Evolutionary conservation across 2,113 vertebrate genomes (phyloP), one percentile per base, ranked within the genome.

Genomic region (Solea senegalensis): DNA sequence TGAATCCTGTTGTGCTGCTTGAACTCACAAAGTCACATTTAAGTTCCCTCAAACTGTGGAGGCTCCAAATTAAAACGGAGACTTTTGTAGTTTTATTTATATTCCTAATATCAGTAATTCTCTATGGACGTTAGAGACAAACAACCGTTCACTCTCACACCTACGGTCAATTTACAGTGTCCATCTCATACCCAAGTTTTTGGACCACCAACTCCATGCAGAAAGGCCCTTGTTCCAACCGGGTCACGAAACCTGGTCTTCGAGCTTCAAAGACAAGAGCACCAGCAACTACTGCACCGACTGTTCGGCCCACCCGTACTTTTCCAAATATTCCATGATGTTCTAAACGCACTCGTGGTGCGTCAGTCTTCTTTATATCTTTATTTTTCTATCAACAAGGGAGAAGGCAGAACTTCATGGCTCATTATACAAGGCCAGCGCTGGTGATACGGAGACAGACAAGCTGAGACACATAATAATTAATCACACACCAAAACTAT

Each of bases 401-500:
- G 45, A 48, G 45, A 48, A 48, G 45, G 45, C 45, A 48, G 45
- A 48, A 48, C 45, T 48, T 5, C 45, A 11, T 13, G 45, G 45
- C 14, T 48, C 45, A 48, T 48, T 48, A 48, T 13, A 48, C 45
- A 48, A 13, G 45, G 45, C 14, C 45, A 59, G 13, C 8, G 2
- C 1, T 21, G 21, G 9, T 57, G 45, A 67, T 64, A 45, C 34
- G 21, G 45, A 63, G 50, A 53, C 39, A 62, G 50, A 55, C 65
- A 52, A 71, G 74, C 53, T 54, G 21, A 65, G 59, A 79, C 64
- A 72, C 44, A 66, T 11, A 60, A 68, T 76, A 26, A 62, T 76
- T 59, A 62, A 77, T 74, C 69, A 73, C 16, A 72, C 59, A 15
- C 60, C 51, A 80, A 65, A 78, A 55, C 16, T 49, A 41, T 76